phyloP scores from a whole-genome alignment of 92 coral and sea anemone species.

The Bergia sp. region DNA sequence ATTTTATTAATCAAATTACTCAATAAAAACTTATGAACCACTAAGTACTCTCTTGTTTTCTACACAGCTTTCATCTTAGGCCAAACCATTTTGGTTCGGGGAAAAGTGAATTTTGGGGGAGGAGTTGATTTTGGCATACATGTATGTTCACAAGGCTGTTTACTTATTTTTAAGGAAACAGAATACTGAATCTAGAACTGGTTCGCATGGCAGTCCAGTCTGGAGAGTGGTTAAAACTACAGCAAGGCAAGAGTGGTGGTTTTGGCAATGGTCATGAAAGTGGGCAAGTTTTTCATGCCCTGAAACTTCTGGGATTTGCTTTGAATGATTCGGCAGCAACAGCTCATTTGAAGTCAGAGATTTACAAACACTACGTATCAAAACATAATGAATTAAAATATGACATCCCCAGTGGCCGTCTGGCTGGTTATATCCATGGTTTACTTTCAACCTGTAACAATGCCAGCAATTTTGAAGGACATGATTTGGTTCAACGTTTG shows the following conservation, averaged over 20 bases:
- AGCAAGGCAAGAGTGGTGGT: neutral
- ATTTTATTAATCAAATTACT: too few relatives aligned
- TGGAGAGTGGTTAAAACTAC: constrained; percentile 33
- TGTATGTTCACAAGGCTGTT: too few relatives aligned
- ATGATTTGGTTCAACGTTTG: neutral
- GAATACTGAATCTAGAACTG: constrained; percentile 11
- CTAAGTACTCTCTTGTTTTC: too few relatives aligned
- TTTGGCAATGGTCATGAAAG: constrained; percentile 27
- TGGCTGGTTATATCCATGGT: constrained; percentile 35
- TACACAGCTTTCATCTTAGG: too few relatives aligned
- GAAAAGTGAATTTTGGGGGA: neutral
- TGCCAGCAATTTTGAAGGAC: neutral
- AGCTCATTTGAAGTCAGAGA: constrained; percentile 22
- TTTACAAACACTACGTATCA: neutral
- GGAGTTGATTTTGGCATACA: neutral
- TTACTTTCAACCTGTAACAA: constrained; percentile 30
- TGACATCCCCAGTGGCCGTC: neutral
- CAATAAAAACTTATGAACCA: too few relatives aligned
- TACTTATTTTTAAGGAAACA: constrained; percentile 2
- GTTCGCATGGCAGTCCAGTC: constrained; percentile 21
- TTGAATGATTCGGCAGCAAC: neutral
- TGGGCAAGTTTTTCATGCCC: constrained; percentile 29
- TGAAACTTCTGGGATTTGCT: constrained; percentile 17
- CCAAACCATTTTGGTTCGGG: neutral
- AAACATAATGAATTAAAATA: too few relatives aligned